Conservation (phyloP, 2,888 invertebrate genomes). For the Phyllotreta striolata region DNA sequence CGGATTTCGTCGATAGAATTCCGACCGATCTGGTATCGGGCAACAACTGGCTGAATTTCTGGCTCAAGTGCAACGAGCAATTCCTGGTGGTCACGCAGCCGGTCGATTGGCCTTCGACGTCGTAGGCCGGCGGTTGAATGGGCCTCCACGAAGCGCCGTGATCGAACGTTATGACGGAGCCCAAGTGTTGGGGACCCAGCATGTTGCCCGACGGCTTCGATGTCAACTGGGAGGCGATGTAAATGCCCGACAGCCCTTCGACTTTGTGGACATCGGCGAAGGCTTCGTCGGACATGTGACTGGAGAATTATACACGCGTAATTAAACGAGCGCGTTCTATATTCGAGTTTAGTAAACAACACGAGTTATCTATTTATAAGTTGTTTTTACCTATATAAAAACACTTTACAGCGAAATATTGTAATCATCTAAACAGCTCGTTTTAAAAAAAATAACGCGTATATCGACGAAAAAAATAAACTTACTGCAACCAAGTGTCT, state of each 20-base stretch:
- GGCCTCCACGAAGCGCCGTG: conserved; percentile 86
- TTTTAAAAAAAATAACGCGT: neutral
- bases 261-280: conserved; percentile 91
- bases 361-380: neutral
- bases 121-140: conserved; percentile 74
- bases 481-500: conserved; percentile 84
- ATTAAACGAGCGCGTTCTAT: conserved; percentile 4
- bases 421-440: too few relatives aligned
- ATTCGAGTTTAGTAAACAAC: neutral
- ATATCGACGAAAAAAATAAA: conserved; percentile 38
- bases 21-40: conserved; percentile 81
- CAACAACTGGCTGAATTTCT: conserved; percentile 84
- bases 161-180: conserved; percentile 84
- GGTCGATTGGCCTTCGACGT: conserved; percentile 73
- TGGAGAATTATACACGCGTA: conserved; percentile 53
- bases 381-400: neutral
- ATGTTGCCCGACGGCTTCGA: conserved; percentile 62
- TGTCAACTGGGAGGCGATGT: conserved; percentile 83
- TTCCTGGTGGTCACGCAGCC: conserved; percentile 71
- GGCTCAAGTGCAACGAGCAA: conserved; percentile 88
- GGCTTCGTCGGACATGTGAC: conserved; percentile 79
- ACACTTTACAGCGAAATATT: too few relatives aligned
- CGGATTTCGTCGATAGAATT: conserved; percentile 85
- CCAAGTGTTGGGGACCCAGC: conserved; percentile 77
- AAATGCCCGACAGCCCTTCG: conserved; percentile 86